phyloP scores from a whole-genome alignment of 2,113 vertebrate species.

The Podarcis raffonei region DNA sequence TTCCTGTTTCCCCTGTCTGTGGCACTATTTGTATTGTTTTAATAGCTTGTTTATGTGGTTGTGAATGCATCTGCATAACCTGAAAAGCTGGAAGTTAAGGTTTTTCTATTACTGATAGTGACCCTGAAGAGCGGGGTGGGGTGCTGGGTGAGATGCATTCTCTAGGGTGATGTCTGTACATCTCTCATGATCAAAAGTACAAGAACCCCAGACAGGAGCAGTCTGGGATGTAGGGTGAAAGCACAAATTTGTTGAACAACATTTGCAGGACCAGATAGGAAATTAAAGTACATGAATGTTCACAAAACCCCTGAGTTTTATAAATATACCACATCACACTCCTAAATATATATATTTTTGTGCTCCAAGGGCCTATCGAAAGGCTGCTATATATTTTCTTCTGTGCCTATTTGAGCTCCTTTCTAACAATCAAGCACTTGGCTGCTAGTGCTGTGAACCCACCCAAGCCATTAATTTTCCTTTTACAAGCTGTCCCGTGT shows the following conservation, averaged over 20 bases:
- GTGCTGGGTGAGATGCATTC: too few species aligned
- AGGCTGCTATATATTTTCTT: not conserved
- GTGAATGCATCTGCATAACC: not conserved
- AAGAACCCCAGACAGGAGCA: not conserved
- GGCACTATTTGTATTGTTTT: not conserved
- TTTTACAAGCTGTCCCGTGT: conserved; percentile 24
- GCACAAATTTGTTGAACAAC: not conserved
- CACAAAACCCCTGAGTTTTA: not conserved
- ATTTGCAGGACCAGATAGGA: not conserved
- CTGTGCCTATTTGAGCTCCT: not conserved
- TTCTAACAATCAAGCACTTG: conserved; percentile 14
- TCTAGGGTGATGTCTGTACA: too few species aligned
- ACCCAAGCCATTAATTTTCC: conserved; percentile 18
- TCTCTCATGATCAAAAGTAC: not conserved
- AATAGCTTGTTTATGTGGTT: not conserved
- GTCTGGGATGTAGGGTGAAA: not conserved
- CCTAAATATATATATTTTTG: not conserved
- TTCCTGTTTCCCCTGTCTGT: not conserved
- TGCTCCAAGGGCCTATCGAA: not conserved
- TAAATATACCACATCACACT: too few species aligned
- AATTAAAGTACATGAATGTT: not conserved
- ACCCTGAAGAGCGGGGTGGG: not conserved
- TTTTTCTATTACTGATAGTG: not conserved
- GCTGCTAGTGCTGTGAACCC: not conserved
- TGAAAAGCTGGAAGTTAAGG: not conserved